A percentile compares a stretch with the other conserved stretches of the same genome.
Evolutionary conservation across 2,797 vertebrate species (phyloP).

Genomic region (Catamblyrhynchus diadema): DNA sequence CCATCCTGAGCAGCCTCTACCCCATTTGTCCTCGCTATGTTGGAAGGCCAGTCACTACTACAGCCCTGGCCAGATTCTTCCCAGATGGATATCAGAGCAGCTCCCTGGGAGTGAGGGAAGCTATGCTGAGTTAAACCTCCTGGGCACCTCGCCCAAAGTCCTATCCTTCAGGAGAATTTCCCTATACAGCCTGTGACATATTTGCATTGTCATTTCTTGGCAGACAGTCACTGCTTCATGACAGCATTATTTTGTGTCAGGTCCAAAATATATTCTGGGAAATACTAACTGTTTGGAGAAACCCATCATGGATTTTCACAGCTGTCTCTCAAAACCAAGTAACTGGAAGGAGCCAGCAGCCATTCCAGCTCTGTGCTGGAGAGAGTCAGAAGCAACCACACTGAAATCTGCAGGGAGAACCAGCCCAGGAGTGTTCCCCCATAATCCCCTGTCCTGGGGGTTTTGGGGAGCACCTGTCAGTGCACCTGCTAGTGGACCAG

Average conservation of each 20-base stretch:
- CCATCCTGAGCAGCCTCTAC: background rate
- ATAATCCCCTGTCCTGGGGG: background rate
- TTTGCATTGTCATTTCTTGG: background rate
- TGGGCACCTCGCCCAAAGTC: background rate
- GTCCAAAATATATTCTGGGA: background rate
- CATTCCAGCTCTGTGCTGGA: background rate
- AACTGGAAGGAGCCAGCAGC: background rate
- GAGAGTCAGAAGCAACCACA: background rate
- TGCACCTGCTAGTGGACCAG: background rate
- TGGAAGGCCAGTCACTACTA: background rate
- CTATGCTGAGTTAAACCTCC: background rate
- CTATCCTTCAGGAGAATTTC: background rate
- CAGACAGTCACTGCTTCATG: background rate
- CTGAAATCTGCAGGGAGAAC: background rate
- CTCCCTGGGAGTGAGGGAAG: background rate
- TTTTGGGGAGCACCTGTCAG: background rate
- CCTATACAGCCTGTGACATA: background rate
- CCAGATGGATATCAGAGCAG: background rate
- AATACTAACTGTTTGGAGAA: background rate
- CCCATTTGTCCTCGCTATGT: background rate
- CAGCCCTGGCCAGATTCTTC: background rate
- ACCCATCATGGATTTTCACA: background rate
- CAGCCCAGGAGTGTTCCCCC: background rate
- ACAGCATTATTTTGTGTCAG: background rate
- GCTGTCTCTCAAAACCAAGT: background rate